Base-by-base conservation (phyloP, 1,140 invertebrate species). In the Leptestheria dahalacensis region DNA sequence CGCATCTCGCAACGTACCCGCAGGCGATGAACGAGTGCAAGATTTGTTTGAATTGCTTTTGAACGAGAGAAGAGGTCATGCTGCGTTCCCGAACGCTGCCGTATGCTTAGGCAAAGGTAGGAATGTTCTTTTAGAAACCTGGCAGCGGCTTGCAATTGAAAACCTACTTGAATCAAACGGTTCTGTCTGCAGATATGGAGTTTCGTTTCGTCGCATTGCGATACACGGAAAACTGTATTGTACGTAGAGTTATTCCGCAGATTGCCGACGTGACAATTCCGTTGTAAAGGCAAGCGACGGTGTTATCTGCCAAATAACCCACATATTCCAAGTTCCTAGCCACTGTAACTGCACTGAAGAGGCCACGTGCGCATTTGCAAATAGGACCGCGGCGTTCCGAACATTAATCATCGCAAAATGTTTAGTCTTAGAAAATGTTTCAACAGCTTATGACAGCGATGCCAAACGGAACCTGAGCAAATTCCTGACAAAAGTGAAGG, bases 221-320 rank as follows among this genome's bases (percentile, higher is more conserved):
- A 20, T 58, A 50, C 47, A 58, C 21, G 41, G 57, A 21, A 50
- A 46, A 58, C 3, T 48, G n/a, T 58, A 48, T 58, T 58, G 41
- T 48, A 58, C 46, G 24, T 18, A 11, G 15, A 23, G 21, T 18
- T 58, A 58, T 26, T 3, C 28, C 41, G 21, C 41, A 18, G n/a
- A 15, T 18, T 48, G 21, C 20, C 20, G 25, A 26, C 10, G 57
- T 18, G 23, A 58, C 46, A 58, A 58, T 24, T 58, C 57, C 23
- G 26, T 48, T 48, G 47, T 48, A 23, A 20, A 23, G n/a, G 12
- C 41, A 10, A 2, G 23, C 3, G 2, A 20, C 48, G 47, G 41
- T 3, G 26, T 20, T 12, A 20, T 26, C 25, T 58, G 18, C 26
- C 4, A 20, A 21, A 58, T 58, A 57, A 3, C 28, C 23, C n/a